Evolutionary conservation across 2,113 vertebrate species (phyloP).

Genomic region (Thalassarche chlororhynchos): DNA sequence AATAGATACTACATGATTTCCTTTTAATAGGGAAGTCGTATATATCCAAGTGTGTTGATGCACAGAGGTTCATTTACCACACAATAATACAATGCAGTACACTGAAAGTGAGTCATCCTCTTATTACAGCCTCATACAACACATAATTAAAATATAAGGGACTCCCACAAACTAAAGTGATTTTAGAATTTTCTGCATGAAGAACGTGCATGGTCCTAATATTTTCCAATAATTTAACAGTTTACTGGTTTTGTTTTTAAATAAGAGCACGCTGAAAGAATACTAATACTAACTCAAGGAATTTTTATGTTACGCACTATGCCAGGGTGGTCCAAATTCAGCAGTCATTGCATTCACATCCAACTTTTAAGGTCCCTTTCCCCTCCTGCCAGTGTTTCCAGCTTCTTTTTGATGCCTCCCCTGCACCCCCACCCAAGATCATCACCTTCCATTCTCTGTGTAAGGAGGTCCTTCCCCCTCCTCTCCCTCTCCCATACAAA

Average conservation of each 20-base stretch:
- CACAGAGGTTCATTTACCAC: background rate
- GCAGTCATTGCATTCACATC: background rate
- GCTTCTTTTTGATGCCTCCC: background rate
- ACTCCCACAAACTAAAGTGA: background rate
- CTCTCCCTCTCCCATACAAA: background rate
- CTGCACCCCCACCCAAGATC: background rate
- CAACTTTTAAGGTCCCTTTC: background rate
- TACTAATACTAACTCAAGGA: background rate
- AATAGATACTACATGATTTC: background rate
- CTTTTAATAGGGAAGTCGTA: background rate
- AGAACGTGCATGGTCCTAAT: background rate
- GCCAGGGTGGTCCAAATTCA: background rate
- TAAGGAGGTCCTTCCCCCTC: background rate
- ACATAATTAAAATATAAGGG: background rate
- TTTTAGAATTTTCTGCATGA: background rate
- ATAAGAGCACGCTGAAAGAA: background rate
- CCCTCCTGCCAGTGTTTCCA: background rate
- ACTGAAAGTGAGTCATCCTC: background rate
- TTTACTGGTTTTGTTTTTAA: background rate
- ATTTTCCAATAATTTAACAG: background rate
- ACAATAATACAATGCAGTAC: background rate
- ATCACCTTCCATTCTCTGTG: background rate
- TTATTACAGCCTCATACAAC: background rate
- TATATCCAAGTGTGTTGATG: background rate
- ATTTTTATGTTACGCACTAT: background rate